phyloP scores from a whole-genome alignment of 2,888 invertebrate species.

The Monoplex corrugatus region DNA sequence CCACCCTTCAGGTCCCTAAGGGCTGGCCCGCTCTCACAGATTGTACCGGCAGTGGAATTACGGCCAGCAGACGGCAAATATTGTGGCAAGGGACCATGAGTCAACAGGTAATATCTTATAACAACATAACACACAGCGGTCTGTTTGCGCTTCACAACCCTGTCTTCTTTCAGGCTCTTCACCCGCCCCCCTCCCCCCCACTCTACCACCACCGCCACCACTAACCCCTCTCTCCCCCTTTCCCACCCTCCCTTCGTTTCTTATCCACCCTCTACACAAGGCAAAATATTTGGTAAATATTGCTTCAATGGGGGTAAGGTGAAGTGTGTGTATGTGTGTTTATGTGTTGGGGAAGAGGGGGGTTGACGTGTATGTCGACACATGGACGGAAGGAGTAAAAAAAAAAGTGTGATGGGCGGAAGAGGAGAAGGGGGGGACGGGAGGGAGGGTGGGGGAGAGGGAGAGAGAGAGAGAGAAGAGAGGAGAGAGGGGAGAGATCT shows the following conservation, averaged over 20 bases:
- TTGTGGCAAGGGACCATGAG: conserved; percentile 57
- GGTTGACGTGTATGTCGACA: too few relatives aligned
- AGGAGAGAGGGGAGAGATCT: too few relatives aligned
- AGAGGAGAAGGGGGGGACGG: neutral
- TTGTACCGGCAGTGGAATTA: conserved; percentile 58
- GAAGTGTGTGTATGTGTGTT: too few relatives aligned
- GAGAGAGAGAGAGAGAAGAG: neutral
- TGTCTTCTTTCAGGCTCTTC: neutral
- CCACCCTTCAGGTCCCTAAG: conserved; percentile 37
- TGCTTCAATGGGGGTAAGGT: too few relatives aligned
- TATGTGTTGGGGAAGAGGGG: too few relatives aligned
- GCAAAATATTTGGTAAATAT: too few relatives aligned
- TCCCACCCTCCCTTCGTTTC: too few relatives aligned
- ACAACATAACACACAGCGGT: conserved; percentile 56
- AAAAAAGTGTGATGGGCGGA: neutral
- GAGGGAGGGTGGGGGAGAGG: neutral
- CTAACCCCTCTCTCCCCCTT: neutral
- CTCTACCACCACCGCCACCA: neutral
- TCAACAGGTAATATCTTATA: conserved; percentile 65
- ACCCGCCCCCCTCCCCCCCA: neutral
- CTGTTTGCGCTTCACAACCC: conserved; percentile 58
- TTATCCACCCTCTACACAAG: too few relatives aligned
- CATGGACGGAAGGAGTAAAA: neutral
- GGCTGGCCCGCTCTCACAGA: conserved; percentile 44
- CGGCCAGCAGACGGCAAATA: conserved; percentile 61